phyloP scores from a whole-genome alignment of 2,113 vertebrate genomes.

The Sinocyclocheilus maitianheensis region DNA sequence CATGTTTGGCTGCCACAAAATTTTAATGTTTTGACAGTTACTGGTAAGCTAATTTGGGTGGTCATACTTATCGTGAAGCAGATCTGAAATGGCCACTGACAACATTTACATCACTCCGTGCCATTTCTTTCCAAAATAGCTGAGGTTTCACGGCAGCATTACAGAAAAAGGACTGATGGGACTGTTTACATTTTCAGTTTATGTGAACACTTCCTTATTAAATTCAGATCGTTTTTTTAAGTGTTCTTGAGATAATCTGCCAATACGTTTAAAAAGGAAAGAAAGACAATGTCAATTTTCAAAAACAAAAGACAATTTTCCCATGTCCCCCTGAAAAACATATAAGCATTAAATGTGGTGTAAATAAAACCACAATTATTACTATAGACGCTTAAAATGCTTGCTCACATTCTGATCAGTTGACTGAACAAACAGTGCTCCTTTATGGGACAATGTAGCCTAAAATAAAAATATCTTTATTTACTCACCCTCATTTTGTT shows the following conservation, averaged over 20 bases:
- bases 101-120: background rate
- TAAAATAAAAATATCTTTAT: background rate
- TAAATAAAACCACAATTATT: background rate
- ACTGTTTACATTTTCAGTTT: background rate
- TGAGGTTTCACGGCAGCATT: background rate
- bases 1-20: background rate
- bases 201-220: background rate
- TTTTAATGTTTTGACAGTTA: background rate
- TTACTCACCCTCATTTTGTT: background rate
- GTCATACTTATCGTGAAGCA: background rate
- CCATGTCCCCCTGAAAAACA: background rate
- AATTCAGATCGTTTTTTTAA: background rate
- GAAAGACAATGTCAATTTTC: background rate
- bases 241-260: background rate
- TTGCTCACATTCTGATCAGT: background rate
- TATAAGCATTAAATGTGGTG: background rate
- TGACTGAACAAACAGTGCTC: background rate
- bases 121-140: constrained; percentile 5
- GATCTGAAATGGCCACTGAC: background rate
- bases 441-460: background rate
- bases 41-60: background rate
- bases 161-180: background rate
- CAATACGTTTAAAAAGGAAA: background rate
- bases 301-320: too few species aligned
- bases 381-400: background rate